Conservation (phyloP, 2,113 vertebrate genomes). For the Pelobates fuscus region DNA sequence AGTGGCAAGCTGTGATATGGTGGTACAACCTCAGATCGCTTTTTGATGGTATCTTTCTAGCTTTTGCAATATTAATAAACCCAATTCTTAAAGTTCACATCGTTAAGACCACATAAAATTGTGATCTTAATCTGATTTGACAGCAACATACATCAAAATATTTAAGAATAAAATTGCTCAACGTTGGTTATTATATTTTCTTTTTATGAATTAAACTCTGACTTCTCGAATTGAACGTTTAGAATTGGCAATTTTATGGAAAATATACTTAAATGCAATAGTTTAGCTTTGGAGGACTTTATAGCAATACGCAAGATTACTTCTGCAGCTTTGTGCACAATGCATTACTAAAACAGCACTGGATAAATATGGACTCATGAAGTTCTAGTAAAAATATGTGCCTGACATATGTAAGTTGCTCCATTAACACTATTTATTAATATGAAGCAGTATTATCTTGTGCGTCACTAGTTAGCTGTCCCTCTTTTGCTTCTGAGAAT, state of each 20-base stretch:
- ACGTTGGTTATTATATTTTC: conserved; percentile 67
- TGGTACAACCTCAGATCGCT: conserved; percentile 56
- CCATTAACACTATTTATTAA: too few relatives aligned
- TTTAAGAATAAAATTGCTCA: conserved; percentile 65
- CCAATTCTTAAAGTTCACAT: conserved; percentile 65
- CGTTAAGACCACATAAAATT: conserved; percentile 65
- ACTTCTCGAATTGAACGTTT: conserved; percentile 60
- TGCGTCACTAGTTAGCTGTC: neutral
- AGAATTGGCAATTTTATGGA: conserved; percentile 60
- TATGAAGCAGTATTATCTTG: too few relatives aligned
- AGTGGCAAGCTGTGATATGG: neutral
- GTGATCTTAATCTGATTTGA: conserved; percentile 69
- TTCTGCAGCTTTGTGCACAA: too few relatives aligned
- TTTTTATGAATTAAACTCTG: conserved; percentile 63
- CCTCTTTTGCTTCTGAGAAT: neutral
- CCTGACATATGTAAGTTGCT: too few relatives aligned
- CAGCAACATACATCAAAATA: conserved; percentile 75
- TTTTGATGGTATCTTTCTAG: conserved; percentile 56
- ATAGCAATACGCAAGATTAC: too few relatives aligned
- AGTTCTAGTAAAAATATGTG: too few relatives aligned
- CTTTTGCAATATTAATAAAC: conserved; percentile 62
- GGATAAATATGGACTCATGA: too few relatives aligned
- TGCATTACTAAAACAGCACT: too few relatives aligned
- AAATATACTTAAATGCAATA: conserved; percentile 59
- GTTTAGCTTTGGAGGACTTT: too few relatives aligned